Percentiles rank a stretch among this genome's conserved stretches.
Evolutionary conservation across 2,113 vertebrate genomes (phyloP).

Genomic region (Mus spicilegus): DNA sequence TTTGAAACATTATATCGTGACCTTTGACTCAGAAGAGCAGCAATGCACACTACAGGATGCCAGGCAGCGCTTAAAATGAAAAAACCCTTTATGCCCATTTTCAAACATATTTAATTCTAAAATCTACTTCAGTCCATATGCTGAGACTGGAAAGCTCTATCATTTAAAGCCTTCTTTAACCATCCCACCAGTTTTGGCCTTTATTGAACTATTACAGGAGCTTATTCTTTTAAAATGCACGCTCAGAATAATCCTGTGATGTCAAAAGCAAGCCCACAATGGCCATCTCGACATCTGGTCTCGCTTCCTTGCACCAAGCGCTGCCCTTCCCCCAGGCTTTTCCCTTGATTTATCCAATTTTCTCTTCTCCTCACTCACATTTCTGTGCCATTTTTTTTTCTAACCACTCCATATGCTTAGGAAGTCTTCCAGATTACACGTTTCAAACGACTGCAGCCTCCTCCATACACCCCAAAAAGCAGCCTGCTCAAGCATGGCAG

Average conservation of each 20-base stretch:
- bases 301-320: neutral
- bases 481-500: slow-evolving; percentile 69
- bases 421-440: slow-evolving; percentile 79
- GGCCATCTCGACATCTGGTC: slow-evolving; percentile 54
- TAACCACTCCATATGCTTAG: slow-evolving; percentile 81
- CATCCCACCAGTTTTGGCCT: neutral
- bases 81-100: neutral
- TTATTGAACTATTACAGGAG: slow-evolving; percentile 49
- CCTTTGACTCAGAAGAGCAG: slow-evolving; percentile 1
- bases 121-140: slow-evolving; percentile 54
- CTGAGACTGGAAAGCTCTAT: slow-evolving; percentile 38
- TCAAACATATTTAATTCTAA: slow-evolving; percentile 56
- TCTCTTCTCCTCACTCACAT: slow-evolving; percentile 61
- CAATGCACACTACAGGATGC: neutral
- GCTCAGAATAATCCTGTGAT: slow-evolving; percentile 58
- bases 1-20: neutral
- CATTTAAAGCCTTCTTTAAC: slow-evolving; percentile 52
- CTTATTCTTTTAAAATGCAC: slow-evolving; percentile 58
- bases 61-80: slow-evolving; percentile 12
- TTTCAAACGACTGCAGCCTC: slow-evolving; percentile 58
- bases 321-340: slow-evolving; percentile 65
- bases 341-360: slow-evolving; percentile 66
- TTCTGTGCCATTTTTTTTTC: slow-evolving; percentile 74
- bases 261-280: slow-evolving; percentile 34
- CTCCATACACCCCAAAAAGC: slow-evolving; percentile 61